Percentiles rank a stretch among this genome's conserved stretches.
Conservation (phyloP, 1,140 invertebrate species). For the Drosophila tropicalis region DNA sequence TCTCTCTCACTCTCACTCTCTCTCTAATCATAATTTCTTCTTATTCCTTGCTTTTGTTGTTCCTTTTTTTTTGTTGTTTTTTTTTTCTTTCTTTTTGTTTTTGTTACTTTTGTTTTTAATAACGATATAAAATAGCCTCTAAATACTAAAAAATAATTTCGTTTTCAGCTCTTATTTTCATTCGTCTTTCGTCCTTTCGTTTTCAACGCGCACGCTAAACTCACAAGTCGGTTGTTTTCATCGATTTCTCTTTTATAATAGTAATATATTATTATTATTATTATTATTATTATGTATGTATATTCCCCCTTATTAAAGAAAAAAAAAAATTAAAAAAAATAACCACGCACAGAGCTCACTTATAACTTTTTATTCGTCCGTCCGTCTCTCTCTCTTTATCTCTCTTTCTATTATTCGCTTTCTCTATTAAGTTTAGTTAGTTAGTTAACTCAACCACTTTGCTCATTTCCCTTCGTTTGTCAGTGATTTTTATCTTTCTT, state of each 20-base stretch:
- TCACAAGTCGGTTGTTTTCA: conserved; percentile 50
- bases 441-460: conserved; percentile 14
- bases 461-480: not conserved
- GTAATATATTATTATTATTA: conserved; percentile 25
- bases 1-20: not conserved
- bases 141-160: conserved; percentile 82
- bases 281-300: conserved; percentile 12
- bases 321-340: conserved; percentile 26
- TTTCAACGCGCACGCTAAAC: conserved; percentile 73
- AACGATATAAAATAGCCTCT: conserved; percentile 82
- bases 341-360: conserved; percentile 20
- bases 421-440: not conserved
- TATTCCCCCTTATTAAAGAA: conserved; percentile 36
- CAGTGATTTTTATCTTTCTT: not conserved
- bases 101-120: conserved; percentile 56
- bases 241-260: conserved; percentile 16
- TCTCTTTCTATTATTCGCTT: not conserved
- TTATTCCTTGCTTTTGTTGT: conserved; percentile 24
- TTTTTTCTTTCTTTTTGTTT: conserved; percentile 23
- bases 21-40: not conserved
- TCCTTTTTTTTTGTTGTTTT: conserved; percentile 23
- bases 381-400: conserved; percentile 18
- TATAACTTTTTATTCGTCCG: not conserved
- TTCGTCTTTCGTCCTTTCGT: conserved; percentile 50
- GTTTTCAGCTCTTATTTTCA: conserved; percentile 44